Evolutionary conservation across 2,888 invertebrate species (phyloP), one percentile per base, ranked within the genome.

Genomic region (Ectemnius cavifrons): DNA sequence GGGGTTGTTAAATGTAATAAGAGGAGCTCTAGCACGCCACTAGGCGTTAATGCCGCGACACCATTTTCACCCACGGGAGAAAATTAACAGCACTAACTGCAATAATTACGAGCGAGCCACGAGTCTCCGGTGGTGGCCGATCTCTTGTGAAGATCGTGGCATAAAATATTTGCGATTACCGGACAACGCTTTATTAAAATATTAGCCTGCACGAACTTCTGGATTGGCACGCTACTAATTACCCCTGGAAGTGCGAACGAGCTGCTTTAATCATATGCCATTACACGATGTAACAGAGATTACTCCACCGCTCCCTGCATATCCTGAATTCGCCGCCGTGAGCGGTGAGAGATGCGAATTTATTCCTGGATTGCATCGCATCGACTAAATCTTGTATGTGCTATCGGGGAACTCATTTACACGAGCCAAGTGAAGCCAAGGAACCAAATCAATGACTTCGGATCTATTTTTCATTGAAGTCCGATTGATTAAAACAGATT

Each of bases 261-360:
- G 59, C n/a, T 6, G 46, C n/a, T 61, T 16, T 45, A 61, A 61
- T 61, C 45, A 61, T 46, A 46, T 45, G 18, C 18, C 61, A 61
- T 61, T 45, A n/a, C 11, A 8, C 8, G 20, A 11, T n/a, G 2
- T 27, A 14, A 14, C n/a, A 13, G 37, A 28, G 37, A 13, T 27
- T 60, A 60, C 37, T 2, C 27, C 16, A 14, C n/a, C 14, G 28
- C 4, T 60, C 59, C 37, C 37, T 37, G 5, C 1, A 37, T 37
- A 37, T 37, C 37, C 37, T 37, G 37, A 8, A 11, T 37, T 11
- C 37, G 8, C 2, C 37, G 5, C 37, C 2, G 3, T 37, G 3
- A 23, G 23, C 37, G 5, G 6, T 37, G 37, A 8, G 11, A 8
- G 37, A 8, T 37, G 8, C 8, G 37, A 11, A 37, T 37, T 37